A percentile compares a stretch with the other conserved stretches of the same genome.
Evolutionary conservation across 2,113 vertebrate species (phyloP).

Genomic region (Corvus cornix): DNA sequence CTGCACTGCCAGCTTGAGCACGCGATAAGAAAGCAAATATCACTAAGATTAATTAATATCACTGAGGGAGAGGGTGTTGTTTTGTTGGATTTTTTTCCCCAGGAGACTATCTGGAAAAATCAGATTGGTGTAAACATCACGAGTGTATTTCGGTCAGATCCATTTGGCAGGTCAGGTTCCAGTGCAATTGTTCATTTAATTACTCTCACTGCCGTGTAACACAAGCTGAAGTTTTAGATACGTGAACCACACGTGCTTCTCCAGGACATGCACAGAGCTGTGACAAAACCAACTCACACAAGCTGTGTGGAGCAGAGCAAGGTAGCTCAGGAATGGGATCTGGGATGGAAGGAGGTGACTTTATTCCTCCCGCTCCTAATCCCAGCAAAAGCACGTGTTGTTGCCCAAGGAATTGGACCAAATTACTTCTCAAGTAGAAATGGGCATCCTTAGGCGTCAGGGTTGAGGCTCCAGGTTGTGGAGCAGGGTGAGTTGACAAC

Average conservation of each 20-base stretch:
- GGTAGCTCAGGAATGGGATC: background rate
- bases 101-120: background rate
- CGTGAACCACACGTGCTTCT: accelerated
- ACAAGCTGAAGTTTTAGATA: background rate
- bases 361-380: background rate
- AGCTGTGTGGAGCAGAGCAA: background rate
- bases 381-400: accelerated
- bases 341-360: background rate
- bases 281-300: background rate
- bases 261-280: background rate
- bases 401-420: background rate
- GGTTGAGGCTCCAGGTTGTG: background rate
- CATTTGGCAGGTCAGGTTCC: background rate
- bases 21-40: background rate
- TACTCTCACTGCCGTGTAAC: accelerated
- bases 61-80: background rate
- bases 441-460: background rate
- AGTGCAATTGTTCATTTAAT: background rate
- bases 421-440: background rate
- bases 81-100: background rate
- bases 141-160: background rate
- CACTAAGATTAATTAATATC: background rate
- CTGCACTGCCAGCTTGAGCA: background rate
- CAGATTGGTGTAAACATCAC: background rate
- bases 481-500: background rate